Base-by-base conservation (phyloP, 1,140 invertebrate genomes). In the Copidosoma floridanum region DNA sequence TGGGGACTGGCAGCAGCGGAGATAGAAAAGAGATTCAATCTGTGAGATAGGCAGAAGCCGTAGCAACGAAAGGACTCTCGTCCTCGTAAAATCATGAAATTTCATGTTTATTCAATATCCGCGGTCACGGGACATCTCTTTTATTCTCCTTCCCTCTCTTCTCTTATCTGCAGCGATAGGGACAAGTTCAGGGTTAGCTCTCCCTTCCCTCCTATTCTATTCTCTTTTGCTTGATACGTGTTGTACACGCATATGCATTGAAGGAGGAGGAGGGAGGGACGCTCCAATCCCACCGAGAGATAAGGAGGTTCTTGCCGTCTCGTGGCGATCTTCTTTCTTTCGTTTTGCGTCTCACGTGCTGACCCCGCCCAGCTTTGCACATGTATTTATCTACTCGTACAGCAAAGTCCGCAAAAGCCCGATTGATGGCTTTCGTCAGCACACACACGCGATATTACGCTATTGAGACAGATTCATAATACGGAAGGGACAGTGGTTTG, bases 41-140 rank as follows among this genome's bases (percentile, higher is more conserved):
- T 43, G 65, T 63, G 43, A 38, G 66, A 59, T 61, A 65, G 64
- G 18, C 62, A 60, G 61, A 63, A 65, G 69, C 71, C 26, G 32
- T 44, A 24, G 56, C 20, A 23, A 16, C 29, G 59, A 57, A 56
- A 64, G 54, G 54, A 61, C 43, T 63, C 71, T 72, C 41, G 70
- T 67, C 65, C 66, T 75, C 75, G 59, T 79, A 77, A 79, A 78
- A 80, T 79, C 73, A 79, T 71, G 73, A 73, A 77, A 77, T 77
- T 78, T 68, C 69, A 79, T 79, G 76, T 79, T 75, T 78, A 80
- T 80, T 79, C 78, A 80, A 80, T 80, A 80, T 76, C 63, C 55
- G 60, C 23, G 51, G 27, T 52, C 48, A 23, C 23, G 16, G 11
- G 35, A 48, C 65, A 67, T 59, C 57, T 55, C 41, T 44, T 26